Percentiles rank a stretch among this genome's conserved stretches.
These are phyloP conservation scores for Lissocephala sabroskyi DNA, from an alignment of 2,888 invertebrate species.

Conservation along the genomic window DNA sequence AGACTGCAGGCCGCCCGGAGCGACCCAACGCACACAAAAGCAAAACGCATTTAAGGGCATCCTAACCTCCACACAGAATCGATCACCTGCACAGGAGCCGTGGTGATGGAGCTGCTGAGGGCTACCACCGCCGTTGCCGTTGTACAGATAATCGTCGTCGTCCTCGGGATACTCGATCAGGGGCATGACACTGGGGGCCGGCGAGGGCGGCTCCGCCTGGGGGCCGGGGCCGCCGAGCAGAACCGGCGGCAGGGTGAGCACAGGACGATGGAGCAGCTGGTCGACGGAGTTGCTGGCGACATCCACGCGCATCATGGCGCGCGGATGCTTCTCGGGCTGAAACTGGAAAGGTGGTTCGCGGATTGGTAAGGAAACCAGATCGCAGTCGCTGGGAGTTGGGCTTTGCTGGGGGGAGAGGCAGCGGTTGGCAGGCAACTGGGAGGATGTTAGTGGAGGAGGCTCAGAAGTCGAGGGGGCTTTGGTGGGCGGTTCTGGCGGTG, in stretches of 20 bases:
- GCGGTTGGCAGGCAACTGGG: not conserved
- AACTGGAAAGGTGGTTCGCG: conserved; percentile 55
- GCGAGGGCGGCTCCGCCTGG: conserved; percentile 76
- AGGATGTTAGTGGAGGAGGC: not conserved
- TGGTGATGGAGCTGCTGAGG: conserved; percentile 29
- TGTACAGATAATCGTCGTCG: conserved; percentile 77
- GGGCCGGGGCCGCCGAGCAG: conserved; percentile 72
- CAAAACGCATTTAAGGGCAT: conserved; percentile 52
- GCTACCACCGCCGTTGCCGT: too few species aligned
- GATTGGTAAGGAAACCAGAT: conserved; percentile 32
- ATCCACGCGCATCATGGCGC: not conserved
- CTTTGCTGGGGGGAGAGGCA: not conserved
- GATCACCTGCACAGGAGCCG: conserved; percentile 67
- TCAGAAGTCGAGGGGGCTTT: too few species aligned
- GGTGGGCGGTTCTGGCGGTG: conserved; percentile 1
- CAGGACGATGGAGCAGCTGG: conserved; percentile 69
- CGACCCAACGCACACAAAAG: conserved; percentile 28
- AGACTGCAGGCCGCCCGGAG: too few species aligned
- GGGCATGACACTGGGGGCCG: conserved; percentile 75
- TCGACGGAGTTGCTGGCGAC: conserved; percentile 38
- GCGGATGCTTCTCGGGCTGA: conserved; percentile 27
- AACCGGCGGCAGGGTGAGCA: conserved; percentile 74
- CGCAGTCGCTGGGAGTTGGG: conserved; percentile 18
- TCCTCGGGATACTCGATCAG: conserved; percentile 92
- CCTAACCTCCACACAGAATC: conserved; percentile 73